Base-by-base conservation (phyloP, 2,888 invertebrate species). In the Parelbella ahira region DNA sequence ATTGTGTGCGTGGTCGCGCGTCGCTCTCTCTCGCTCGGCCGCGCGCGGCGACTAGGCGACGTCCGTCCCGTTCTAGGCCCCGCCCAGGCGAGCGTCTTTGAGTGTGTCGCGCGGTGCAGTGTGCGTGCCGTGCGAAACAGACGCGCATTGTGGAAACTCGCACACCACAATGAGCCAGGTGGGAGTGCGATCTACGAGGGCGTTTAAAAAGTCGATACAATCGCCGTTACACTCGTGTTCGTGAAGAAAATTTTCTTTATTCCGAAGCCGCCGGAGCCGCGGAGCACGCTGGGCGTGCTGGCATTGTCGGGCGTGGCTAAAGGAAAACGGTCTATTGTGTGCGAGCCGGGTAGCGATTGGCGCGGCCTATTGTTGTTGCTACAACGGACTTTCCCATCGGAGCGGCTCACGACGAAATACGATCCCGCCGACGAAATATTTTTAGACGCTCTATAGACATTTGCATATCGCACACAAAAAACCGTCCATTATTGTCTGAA, bases 141-240 rank as follows among this genome's bases (percentile, higher is more conserved):
- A 69, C 66, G 60, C 65, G 75, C 76, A 83, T 81, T 82, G 83
- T 82, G 71, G 67, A 48, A 73, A 70, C 65, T 71, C 76, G 80
- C 84, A 86, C 86, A 86, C 83, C 60, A 79, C 79, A 81, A 79
- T 72, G 72, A 54, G 60, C 59, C 76, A 80, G 83, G 82, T 84
- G 84, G 84, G 86, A 72, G 84, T 82, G 76, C 68, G 20, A 72
- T 82, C 79, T 78, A 80, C 73, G 76, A 79, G 82, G 86, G 84
- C 86, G 84, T 86, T 83, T 81, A 81, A 84, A 86, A 87, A 86
- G 84, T 87, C 86, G 82, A 86, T 84, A 84, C 80, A 80, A 82
- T 83, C 78, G 74, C 72, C 67, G 62, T 74, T 69, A 72, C 71
- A 74, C 70, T 73, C 75, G 67, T 33, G 34, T 34, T 81, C 75